These are phyloP conservation scores for Parazoanthus atlanticus DNA, from an alignment of 92 coral and sea anemone genomes.

Conservation along the genomic window DNA sequence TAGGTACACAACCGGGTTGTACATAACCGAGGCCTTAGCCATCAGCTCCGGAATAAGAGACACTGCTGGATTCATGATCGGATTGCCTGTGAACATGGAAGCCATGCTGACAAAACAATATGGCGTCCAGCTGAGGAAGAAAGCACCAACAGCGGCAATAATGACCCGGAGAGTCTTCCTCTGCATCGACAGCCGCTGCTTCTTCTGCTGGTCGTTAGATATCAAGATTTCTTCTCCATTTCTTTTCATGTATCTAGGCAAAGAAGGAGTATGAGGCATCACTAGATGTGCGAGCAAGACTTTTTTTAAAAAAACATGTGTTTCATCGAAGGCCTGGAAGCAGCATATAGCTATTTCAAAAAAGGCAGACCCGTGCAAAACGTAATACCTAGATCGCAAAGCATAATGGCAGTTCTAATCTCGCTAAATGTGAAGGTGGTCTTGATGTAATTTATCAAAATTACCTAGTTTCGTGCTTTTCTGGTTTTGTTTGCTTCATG, in stretches of 20 bases:
- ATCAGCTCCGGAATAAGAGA: constrained; percentile 69
- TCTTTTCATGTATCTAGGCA: background rate
- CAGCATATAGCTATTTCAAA: background rate
- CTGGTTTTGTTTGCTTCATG: no score
- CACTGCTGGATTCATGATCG: constrained; percentile 49
- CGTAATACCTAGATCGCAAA: no score
- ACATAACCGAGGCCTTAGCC: constrained; percentile 77
- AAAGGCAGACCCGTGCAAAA: no score
- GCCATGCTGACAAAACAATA: constrained; percentile 63
- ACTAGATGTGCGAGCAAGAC: background rate
- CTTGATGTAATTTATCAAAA: no score
- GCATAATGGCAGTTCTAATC: no score
- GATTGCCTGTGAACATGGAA: constrained; percentile 43
- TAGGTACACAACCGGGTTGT: constrained; percentile 71
- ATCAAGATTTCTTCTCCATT: constrained; percentile 7
- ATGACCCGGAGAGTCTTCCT: constrained; percentile 61
- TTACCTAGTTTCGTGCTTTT: no score
- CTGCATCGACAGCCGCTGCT: constrained; percentile 31
- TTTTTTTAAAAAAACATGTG: background rate
- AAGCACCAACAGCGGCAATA: constrained; percentile 53
- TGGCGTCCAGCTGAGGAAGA: constrained; percentile 75
- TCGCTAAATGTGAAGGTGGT: no score
- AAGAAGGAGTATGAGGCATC: background rate
- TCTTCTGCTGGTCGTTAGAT: constrained; percentile 35
- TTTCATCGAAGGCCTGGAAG: background rate